These are phyloP conservation scores for Caranx melampygus DNA, from an alignment of 2,113 vertebrate species.

Conservation along the genomic window DNA sequence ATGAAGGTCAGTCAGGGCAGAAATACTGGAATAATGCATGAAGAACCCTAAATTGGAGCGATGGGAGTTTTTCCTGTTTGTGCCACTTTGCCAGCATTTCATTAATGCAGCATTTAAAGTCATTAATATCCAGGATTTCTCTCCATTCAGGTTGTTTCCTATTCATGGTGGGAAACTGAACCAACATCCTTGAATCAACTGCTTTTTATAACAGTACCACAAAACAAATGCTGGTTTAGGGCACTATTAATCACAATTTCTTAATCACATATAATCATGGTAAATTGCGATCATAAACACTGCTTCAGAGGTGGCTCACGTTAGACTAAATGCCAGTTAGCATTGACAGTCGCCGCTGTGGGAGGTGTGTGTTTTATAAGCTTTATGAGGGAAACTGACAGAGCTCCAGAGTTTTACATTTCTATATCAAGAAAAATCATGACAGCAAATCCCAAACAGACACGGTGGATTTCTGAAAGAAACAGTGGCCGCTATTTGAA, in stretches of 20 bases:
- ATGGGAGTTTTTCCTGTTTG: background rate
- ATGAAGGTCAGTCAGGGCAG: no score
- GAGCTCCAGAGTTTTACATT: background rate
- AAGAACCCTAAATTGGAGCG: no score
- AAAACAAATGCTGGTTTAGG: conserved; percentile 40
- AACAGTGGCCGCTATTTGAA: background rate
- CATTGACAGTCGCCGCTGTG: conserved; percentile 8
- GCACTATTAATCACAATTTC: conserved; percentile 40
- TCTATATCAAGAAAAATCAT: background rate
- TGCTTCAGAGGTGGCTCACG: conserved; percentile 29
- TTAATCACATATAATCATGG: conserved; percentile 43
- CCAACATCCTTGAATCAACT: conserved; percentile 29
- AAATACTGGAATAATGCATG: no score
- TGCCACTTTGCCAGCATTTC: no score
- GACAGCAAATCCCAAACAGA: background rate
- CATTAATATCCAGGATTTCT: background rate
- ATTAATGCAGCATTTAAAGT: background rate
- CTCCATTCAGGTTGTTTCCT: conserved; percentile 24
- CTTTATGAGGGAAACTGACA: background rate
- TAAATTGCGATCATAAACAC: conserved; percentile 43
- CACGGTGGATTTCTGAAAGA: no score
- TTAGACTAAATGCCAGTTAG: conserved; percentile 47
- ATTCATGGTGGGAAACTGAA: conserved; percentile 1
- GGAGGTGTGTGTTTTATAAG: conserved; percentile 13
- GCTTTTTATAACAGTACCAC: conserved; percentile 26